A percentile compares a stretch with the other conserved stretches of the same genome.
phyloP scores from a whole-genome alignment of 2,888 invertebrate species.

The Chymomyza amoena region DNA sequence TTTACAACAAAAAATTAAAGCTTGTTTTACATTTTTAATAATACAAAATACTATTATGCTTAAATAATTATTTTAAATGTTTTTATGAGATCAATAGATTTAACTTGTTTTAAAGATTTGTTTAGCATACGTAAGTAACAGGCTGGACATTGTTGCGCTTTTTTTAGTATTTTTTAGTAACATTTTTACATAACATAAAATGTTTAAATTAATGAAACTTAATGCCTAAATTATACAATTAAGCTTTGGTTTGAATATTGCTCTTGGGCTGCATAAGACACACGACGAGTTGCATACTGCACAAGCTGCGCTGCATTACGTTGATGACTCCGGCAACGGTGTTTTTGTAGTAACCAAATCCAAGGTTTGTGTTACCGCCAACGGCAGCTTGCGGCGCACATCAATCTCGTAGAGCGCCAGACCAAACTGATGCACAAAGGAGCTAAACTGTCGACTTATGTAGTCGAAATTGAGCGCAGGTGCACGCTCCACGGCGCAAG shows the following conservation, averaged over 20 bases:
- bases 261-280: conserved; percentile 42
- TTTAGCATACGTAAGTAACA: too few species aligned
- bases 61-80: not conserved
- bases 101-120: not conserved
- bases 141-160: too few species aligned
- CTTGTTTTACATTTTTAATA: not conserved
- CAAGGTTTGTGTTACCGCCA: conserved; percentile 12
- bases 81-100: not conserved
- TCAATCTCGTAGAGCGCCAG: conserved; percentile 80
- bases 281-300: conserved; percentile 18
- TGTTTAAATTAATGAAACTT: not conserved
- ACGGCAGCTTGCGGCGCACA: conserved; percentile 52
- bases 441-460: conserved; percentile 74
- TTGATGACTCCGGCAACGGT: conserved; percentile 36
- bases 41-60: too few species aligned
- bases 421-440: conserved; percentile 80
- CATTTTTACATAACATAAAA: not conserved
- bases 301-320: conserved; percentile 24
- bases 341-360: conserved; percentile 18
- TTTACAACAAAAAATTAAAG: too few species aligned
- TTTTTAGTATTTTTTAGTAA: too few species aligned
- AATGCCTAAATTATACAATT: not conserved
- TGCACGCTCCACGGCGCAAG: conserved; percentile 64
- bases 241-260: conserved; percentile 40
- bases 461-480: conserved; percentile 63